Evolutionary conservation across 2,888 invertebrate genomes (phyloP).

Genomic region (Oscheius onirici): DNA sequence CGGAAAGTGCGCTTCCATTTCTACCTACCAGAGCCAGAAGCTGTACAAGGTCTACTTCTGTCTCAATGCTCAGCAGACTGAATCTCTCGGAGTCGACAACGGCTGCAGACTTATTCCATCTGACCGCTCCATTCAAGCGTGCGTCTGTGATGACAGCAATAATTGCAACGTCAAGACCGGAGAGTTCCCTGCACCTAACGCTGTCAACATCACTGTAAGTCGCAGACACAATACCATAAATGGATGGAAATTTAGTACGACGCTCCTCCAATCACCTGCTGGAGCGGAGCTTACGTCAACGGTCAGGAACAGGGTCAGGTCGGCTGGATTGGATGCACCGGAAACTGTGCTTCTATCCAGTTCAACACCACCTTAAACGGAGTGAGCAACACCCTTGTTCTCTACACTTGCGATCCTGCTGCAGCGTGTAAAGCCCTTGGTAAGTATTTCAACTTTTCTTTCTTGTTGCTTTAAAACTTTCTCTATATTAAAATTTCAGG

Average conservation of each 20-base stretch:
- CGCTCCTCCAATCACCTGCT: conserved; percentile 51
- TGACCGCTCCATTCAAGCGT: conserved; percentile 37
- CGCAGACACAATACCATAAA: conserved; percentile 31
- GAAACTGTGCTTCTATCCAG: conserved; percentile 32
- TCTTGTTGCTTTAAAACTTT: neutral
- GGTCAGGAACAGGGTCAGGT: conserved; percentile 35
- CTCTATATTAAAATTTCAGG: too few species aligned
- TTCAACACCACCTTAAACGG: conserved; percentile 32
- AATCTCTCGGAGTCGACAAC: conserved; percentile 49
- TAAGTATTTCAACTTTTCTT: neutral
- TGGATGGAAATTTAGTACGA: conserved; percentile 20
- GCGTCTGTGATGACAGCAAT: conserved; percentile 48
- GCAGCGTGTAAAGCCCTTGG: conserved; percentile 42
- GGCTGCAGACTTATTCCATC: conserved; percentile 28
- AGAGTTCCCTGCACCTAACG: neutral
- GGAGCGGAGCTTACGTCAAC: conserved; percentile 48
- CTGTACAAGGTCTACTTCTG: conserved; percentile 36
- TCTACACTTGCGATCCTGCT: conserved; percentile 53
- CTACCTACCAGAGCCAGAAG: neutral
- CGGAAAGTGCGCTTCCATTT: conserved; percentile 42
- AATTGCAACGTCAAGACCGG: conserved; percentile 46
- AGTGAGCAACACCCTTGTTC: conserved; percentile 30
- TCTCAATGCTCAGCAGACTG: conserved; percentile 41
- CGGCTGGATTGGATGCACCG: conserved; percentile 22
- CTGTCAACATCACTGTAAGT: neutral